Evolutionary conservation across 1,140 invertebrate genomes (phyloP).

Genomic region (Zophobas morio): DNA sequence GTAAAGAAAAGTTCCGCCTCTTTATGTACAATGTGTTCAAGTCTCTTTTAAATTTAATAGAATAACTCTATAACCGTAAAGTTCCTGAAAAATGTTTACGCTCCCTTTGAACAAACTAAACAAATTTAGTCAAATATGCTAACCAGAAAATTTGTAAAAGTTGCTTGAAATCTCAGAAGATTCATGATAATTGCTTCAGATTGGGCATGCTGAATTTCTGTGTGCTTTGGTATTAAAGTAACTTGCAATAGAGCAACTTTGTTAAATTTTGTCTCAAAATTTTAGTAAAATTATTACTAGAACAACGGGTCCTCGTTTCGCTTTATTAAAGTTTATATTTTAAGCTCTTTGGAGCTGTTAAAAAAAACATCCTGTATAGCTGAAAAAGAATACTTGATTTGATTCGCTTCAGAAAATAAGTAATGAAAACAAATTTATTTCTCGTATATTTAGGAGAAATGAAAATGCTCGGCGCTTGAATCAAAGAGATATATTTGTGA

Average conservation of each 20-base stretch:
- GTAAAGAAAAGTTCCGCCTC: constrained; percentile 10
- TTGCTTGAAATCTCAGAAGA: neutral
- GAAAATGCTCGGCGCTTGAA: neutral
- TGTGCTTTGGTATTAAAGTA: no score
- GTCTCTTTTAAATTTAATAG: constrained; percentile 18
- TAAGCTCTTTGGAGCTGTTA: neutral
- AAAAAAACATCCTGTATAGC: neutral
- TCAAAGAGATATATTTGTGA: neutral
- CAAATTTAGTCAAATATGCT: constrained; percentile 8
- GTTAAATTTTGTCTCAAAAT: neutral
- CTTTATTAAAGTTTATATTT: no score
- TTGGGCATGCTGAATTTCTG: no score
- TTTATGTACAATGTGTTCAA: constrained; percentile 28
- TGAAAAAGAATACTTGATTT: neutral
- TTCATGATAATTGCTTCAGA: no score
- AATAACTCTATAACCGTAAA: constrained; percentile 28
- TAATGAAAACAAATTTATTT: neutral
- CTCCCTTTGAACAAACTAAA: constrained; percentile 14
- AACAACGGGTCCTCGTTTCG: no score
- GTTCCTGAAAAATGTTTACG: constrained; percentile 30
- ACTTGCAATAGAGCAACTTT: no score
- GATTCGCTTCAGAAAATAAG: neutral
- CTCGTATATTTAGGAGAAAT: neutral
- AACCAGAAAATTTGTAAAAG: neutral
- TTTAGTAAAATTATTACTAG: neutral